These are phyloP conservation scores for Campoplex nolae DNA, from an alignment of 2,888 invertebrate genomes.

Conservation along the genomic window DNA sequence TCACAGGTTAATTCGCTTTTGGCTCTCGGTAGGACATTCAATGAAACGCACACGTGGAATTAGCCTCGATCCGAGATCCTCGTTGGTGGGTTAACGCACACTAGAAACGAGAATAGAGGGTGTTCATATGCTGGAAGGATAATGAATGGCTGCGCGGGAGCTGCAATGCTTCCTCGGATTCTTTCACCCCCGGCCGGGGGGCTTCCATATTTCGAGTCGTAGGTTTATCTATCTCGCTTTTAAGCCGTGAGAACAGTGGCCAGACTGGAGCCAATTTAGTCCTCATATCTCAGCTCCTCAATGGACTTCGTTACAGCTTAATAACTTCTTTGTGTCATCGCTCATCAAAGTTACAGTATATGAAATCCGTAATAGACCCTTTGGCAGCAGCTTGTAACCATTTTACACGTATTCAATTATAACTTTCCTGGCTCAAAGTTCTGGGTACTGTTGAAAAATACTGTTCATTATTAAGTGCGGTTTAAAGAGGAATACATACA, in stretches of 20 bases:
- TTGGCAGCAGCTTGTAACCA: not conserved
- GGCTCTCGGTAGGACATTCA: not conserved
- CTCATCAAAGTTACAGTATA: not conserved
- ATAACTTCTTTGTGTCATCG: slow-evolving; percentile 10
- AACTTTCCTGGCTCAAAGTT: not conserved
- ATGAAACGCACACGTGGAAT: slow-evolving; percentile 37
- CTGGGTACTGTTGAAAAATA: not conserved
- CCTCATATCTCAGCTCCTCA: slow-evolving; percentile 12
- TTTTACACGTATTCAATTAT: not conserved
- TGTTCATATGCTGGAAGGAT: slow-evolving; percentile 61
- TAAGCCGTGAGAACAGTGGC: slow-evolving; percentile 42
- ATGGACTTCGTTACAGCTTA: slow-evolving; percentile 27
- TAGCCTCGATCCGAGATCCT: slow-evolving; percentile 10
- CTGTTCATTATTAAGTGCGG: not conserved
- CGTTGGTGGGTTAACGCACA: not conserved
- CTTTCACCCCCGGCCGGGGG: slow-evolving; percentile 39
- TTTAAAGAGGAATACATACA: not conserved
- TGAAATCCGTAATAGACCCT: not conserved
- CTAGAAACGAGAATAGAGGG: not conserved
- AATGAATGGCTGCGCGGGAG: slow-evolving; percentile 74
- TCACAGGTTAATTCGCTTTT: slow-evolving; percentile 78
- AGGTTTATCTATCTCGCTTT: not conserved
- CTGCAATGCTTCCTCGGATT: slow-evolving; percentile 58
- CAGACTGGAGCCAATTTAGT: slow-evolving; percentile 25
- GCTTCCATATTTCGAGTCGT: slow-evolving; percentile 1